Base-by-base conservation (phyloP, 2,113 vertebrate genomes). In the Orcinus orca region DNA sequence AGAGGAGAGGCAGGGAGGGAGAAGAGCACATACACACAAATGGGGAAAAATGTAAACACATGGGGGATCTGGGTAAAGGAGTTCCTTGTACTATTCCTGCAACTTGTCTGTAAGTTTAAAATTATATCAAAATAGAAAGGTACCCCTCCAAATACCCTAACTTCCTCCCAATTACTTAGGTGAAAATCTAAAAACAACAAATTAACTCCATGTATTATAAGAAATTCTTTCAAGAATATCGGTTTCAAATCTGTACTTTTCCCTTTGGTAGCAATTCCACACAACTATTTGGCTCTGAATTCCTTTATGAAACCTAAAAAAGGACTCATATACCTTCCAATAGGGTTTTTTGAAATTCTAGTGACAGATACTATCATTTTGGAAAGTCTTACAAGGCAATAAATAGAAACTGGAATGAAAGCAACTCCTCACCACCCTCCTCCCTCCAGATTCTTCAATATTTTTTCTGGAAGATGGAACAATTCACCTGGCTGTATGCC, bases 351-450 rank as follows among this genome's bases (percentile, higher is more conserved):
- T 71, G 6, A 73, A 93, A 33, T 91, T 88, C 73, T 44, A 81
- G 21, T 38, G 44, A n/a, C 17, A 81, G 71, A 80, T 29, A 41
- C 21, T 17, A n/a, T 87, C 21, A 81, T 68, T 80, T 95, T 63
- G 88, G 55, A 85, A 96, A 86, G 82, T 96, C 86, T 36, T 87
- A 3, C 3, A 90, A 88, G 44, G n/a, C 31, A 74, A 74, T 71
- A 68, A 67, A 58, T 14, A 77, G n/a, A 89, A 88, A 93, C 7
- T 60, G 29, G 60, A 91, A 87, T 38, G 25, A 81, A 90, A 95
- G 50, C 1, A 4, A 87, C 36, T 68, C n/a, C 41, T 89, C 25
- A 68, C 29, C 53, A 88, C 50, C 67, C 12, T 21, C 26, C 25
- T 71, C 31, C n/a, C 65, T 87, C 60, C 29, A 38, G 47, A 53